Evolutionary conservation across 2,113 vertebrate species (phyloP), one percentile per base, ranked within the genome.

Genomic region (Pontoporia blainvillei): DNA sequence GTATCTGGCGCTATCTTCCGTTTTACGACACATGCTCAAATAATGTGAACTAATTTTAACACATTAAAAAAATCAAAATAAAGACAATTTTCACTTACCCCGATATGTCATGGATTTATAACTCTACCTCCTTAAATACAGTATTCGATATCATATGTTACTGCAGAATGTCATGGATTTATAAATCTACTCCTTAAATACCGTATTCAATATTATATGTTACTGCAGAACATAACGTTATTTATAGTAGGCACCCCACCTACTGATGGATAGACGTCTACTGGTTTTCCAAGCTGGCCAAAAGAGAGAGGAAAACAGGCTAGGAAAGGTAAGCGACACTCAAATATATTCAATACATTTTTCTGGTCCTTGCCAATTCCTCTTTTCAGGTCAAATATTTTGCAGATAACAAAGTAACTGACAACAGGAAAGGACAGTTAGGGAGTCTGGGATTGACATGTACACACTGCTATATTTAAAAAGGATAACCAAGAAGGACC

Each of bases 341-440:
- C 34, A 71, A 27, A 64, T 88, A 78, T 15, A 88, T 27, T 86
- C 69, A 85, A 83, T 72, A 86, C 9, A 78, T 78, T 91, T 94
- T 92, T 78, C 69, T 84, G 29, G 44, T 31, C 25, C 54, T 69
- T 95, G 20, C 71, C 78, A 96, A 95, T 93, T 91, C 36, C 66
- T 89, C 69, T 83, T 90, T 76, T 15, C 66, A 93, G 54, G 82
- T 96, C 64, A 95, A 95, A 1, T 92, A 95, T 73, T 91, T 39
- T 64, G 5, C 78, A 94, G 41, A 69, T 85, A 94, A 73, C 12
- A 92, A 87, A 82, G 39, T 54, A 92, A 95, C 86, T 34, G 61
- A 39, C 31, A 94, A 90, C 20, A 87, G 49, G 49, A 52, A 52
- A 14, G 49, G 4, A 52, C 15, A 52, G 49, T 52, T 52, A 52